Evolutionary conservation across 2,888 invertebrate genomes (phyloP), one percentile per base, ranked within the genome.

Genomic region (Calameuta filiformis): DNA sequence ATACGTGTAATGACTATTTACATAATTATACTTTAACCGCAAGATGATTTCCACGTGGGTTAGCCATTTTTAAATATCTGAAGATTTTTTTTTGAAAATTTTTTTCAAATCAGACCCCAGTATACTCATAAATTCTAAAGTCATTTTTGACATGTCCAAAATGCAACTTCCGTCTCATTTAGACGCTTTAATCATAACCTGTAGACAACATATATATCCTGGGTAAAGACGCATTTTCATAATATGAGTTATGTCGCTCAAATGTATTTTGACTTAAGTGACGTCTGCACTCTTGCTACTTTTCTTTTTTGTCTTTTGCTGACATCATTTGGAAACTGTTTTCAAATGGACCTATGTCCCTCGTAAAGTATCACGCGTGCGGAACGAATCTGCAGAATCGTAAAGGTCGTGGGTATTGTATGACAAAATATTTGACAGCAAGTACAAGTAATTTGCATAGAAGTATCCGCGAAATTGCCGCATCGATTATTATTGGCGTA

Each of bases 401-500:
- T 56, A 56, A 56, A 56, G 56, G 56, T 23, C 56, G 56, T 23
- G 23, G 56, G 9, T 56, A 56, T 56, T 56, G 56, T 56, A 23
- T 9, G 56, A 56, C 23, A 23, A 56, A 56, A 56, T 56, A 56
- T 56, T 56, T 56, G 56, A 56, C 56, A 23, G 23, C 56, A 23
- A 9, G 56, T 56, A 56, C 56, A 9, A 23, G 56, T 31, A 31
- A 71, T 71, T 71, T 71, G 71, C 71, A 71, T 33, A 34, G 12
- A 71, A 71, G 33, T 71, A 71, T 71, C 71, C 71, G 71, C 71
- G 33, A 71, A 71, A 71, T 71, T 71, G 33, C 71, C 71, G 71
- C 71, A 30, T 34, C 71, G 71, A 71, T 71, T 71, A 71, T 34
- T 71, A 71, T 71, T 33, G 30, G 15, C 71, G 71, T 33, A 31